Evolutionary conservation across 2,113 vertebrate species (phyloP).

Genomic region (Catharus minimus): DNA sequence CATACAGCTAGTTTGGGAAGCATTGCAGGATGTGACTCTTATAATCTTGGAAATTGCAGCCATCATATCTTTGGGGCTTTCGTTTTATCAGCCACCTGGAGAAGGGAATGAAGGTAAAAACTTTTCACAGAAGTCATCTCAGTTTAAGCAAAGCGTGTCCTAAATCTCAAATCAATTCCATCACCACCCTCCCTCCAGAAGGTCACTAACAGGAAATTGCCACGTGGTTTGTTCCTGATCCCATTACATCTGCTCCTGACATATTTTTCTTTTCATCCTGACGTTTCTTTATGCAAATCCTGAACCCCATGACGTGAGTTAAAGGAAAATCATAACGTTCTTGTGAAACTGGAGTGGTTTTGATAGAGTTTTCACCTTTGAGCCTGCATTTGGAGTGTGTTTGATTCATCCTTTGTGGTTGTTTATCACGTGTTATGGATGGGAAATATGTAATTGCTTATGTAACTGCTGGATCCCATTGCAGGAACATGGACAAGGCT

Average conservation of each 20-base stretch:
- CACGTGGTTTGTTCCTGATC: not conserved
- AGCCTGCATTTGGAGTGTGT: not conserved
- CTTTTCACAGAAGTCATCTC: not conserved
- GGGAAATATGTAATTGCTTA: not conserved
- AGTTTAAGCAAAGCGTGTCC: not conserved
- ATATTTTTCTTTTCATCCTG: not conserved
- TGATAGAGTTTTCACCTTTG: not conserved
- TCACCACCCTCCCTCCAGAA: not conserved
- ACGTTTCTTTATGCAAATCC: slow-evolving; percentile 21
- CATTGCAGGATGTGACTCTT: slow-evolving; percentile 96
- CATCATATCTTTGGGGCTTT: slow-evolving; percentile 95
- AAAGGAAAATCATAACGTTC: not conserved
- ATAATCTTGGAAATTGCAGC: slow-evolving; percentile 98
- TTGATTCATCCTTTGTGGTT: not conserved
- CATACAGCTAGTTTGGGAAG: slow-evolving; percentile 98
- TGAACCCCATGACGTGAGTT: not conserved
- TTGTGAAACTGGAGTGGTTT: not conserved
- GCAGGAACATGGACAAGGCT: not conserved
- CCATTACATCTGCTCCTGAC: not conserved
- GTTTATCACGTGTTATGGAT: not conserved
- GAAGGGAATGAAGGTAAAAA: slow-evolving; percentile 84
- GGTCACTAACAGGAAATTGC: not conserved
- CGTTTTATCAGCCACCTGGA: slow-evolving; percentile 95
- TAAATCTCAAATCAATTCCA: not conserved
- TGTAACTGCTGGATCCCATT: not conserved